phyloP scores from a whole-genome alignment of 2,113 vertebrate species.

The Eulemur rufifrons region DNA sequence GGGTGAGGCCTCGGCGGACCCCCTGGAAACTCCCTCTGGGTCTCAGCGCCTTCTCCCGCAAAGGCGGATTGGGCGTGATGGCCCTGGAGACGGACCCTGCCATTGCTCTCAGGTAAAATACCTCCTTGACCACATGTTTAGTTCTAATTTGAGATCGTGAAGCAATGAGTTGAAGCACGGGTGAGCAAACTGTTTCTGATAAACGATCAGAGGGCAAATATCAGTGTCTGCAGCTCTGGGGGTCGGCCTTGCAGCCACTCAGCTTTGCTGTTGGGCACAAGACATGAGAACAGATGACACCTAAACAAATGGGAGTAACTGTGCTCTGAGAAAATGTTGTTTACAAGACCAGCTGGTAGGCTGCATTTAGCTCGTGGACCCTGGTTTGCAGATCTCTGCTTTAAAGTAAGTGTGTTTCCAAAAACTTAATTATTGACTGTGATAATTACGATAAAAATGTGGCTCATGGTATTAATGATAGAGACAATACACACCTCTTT shows the following conservation, averaged over 20 bases:
- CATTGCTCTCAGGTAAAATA: background rate
- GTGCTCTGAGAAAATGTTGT: background rate
- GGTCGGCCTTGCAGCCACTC: background rate
- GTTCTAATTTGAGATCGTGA: background rate
- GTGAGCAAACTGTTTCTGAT: background rate
- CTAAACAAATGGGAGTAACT: background rate
- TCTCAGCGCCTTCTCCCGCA: background rate
- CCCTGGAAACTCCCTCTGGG: background rate
- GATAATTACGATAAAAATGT: background rate
- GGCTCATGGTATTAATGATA: background rate
- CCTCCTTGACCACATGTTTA: background rate
- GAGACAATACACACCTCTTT: background rate
- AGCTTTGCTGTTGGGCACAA: background rate
- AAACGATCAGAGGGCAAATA: background rate
- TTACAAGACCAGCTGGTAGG: background rate
- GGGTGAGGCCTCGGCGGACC: background rate
- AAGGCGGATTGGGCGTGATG: background rate
- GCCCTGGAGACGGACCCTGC: background rate
- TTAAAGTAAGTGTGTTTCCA: background rate
- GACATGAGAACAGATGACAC: background rate
- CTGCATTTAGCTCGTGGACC: background rate
- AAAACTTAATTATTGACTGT: background rate
- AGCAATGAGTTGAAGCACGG: background rate
- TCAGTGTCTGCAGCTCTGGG: background rate
- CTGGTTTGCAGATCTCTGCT: background rate